phyloP scores from a whole-genome alignment of 1,140 invertebrate species.

The Schmidtea mediterranea region DNA sequence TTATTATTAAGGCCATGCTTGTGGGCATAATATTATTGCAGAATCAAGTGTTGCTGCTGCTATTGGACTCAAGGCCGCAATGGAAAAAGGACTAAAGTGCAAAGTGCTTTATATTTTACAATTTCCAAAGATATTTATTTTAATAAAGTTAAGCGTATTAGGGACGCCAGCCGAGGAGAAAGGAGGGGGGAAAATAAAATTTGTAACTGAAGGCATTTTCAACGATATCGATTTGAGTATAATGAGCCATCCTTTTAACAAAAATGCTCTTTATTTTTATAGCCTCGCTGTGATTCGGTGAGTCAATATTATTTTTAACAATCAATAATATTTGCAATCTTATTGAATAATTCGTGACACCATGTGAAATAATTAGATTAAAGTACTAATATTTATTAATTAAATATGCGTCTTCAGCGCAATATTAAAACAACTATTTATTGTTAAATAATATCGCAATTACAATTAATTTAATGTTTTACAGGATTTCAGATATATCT shows the following conservation, averaged over 20 bases:
- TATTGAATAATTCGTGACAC: too few species aligned
- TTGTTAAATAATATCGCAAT: too few species aligned
- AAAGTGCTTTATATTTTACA: too few species aligned
- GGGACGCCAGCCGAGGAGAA: conserved; percentile 27
- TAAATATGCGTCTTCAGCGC: too few species aligned
- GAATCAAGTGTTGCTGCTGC: conserved; percentile 21
- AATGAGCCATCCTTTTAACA: conserved; percentile 22
- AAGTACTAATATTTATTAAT: too few species aligned
- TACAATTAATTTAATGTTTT: too few species aligned
- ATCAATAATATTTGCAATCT: too few species aligned
- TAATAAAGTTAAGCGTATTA: conserved; percentile 18
- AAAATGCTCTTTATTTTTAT: not conserved
- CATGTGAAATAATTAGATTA: too few species aligned
- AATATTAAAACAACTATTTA: too few species aligned
- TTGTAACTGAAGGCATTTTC: conserved; percentile 20
- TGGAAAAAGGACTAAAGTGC: conserved; percentile 10
- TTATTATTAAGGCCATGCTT: conserved; percentile 28
- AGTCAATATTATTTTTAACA: too few species aligned
- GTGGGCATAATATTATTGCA: conserved; percentile 28
- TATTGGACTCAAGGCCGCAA: conserved; percentile 18
- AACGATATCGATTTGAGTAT: conserved; percentile 21
- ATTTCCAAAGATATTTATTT: too few species aligned
- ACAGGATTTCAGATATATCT: too few species aligned
- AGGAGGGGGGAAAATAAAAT: conserved; percentile 22
- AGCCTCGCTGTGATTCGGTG: not conserved